phyloP scores from a whole-genome alignment of 2,888 invertebrate genomes.

The Drosophila affinis region DNA sequence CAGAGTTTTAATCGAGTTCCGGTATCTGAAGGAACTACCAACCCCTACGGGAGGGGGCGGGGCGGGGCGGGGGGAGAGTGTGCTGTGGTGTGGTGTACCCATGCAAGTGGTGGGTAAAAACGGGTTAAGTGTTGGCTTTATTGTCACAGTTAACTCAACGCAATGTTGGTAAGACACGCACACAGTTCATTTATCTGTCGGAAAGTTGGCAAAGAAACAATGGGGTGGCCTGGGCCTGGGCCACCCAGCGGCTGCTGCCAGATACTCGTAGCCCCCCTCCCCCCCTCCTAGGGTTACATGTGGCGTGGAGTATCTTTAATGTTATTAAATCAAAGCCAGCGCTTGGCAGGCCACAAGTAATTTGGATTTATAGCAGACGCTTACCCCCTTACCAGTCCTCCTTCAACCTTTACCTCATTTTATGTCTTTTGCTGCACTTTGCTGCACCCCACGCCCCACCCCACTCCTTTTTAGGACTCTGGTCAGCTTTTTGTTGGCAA shows the following conservation, averaged over 20 bases:
- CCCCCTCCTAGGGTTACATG: neutral
- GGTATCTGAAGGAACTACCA: neutral
- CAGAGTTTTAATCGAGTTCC: slow-evolving; percentile 7
- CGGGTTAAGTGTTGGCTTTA: slow-evolving; percentile 42
- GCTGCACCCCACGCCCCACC: neutral
- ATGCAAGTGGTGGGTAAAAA: slow-evolving; percentile 5
- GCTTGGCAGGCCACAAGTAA: slow-evolving; percentile 52
- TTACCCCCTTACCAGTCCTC: neutral
- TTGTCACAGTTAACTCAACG: slow-evolving; percentile 44
- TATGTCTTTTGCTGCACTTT: slow-evolving; percentile 12
- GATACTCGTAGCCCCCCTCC: neutral
- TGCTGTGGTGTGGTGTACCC: neutral
- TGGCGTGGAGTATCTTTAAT: slow-evolving; percentile 36
- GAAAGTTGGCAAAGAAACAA: slow-evolving; percentile 31
- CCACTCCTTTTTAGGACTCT: slow-evolving; percentile 20
- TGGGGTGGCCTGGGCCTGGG: neutral
- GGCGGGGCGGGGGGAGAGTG: neutral
- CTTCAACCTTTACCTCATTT: neutral
- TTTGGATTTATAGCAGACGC: slow-evolving; percentile 50
- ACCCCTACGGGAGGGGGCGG: neutral
- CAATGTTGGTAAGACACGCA: slow-evolving; percentile 28
- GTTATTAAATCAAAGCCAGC: slow-evolving; percentile 52
- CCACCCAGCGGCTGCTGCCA: neutral
- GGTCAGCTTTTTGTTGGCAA: slow-evolving; percentile 53
- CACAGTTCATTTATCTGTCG: slow-evolving; percentile 48